These are phyloP conservation scores for Odontocolon sp. DNA, from an alignment of 2,888 invertebrate genomes.

Conservation along the genomic window DNA sequence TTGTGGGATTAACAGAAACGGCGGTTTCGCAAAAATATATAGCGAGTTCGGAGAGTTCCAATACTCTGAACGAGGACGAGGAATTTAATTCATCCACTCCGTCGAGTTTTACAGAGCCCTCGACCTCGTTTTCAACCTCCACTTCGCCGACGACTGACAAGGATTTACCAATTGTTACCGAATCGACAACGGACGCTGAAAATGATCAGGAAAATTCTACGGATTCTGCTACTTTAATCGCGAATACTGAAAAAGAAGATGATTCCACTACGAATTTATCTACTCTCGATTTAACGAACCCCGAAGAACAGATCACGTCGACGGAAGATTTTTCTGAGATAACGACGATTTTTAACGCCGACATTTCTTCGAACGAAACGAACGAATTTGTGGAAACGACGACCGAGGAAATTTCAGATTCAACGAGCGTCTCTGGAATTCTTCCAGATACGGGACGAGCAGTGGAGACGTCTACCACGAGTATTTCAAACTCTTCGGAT, in stretches of 20 bases:
- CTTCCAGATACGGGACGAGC: constrained; percentile 41
- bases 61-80: neutral
- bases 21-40: constrained; percentile 41
- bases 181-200: neutral
- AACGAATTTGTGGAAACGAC: constrained; percentile 22
- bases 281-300: neutral
- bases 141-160: neutral
- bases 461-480: constrained; percentile 35
- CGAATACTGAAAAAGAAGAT: constrained; percentile 1
- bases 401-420: constrained; percentile 22
- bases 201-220: constrained; percentile 17
- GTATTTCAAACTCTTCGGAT: constrained; percentile 27
- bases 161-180: neutral
- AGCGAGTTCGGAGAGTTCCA: constrained; percentile 11
- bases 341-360: constrained; percentile 9
- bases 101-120: neutral
- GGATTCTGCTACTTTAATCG: constrained; percentile 3
- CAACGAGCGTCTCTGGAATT: constrained; percentile 29
- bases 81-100: constrained; percentile 16
- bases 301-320: constrained; percentile 31
- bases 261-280: neutral
- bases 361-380: neutral
- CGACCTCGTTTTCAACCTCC: neutral
- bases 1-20: constrained; percentile 71
- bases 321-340: constrained; percentile 34